Base-by-base conservation (phyloP, 2,797 vertebrate species). In the Hypotaenidia philippensis region DNA sequence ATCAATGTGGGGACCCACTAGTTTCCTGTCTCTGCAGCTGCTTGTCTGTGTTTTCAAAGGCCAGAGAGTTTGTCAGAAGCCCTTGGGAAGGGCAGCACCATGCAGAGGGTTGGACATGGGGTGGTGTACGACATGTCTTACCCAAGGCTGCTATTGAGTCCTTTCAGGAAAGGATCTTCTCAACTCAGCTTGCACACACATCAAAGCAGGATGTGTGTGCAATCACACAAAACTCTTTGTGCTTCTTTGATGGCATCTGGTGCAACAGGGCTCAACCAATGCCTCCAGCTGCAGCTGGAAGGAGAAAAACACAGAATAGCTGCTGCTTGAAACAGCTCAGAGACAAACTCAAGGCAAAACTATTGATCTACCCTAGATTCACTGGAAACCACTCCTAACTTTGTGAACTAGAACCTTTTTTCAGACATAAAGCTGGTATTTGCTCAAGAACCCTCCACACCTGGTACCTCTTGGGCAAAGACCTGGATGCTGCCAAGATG, bases 1-100 rank as follows among this genome's bases (percentile, higher is more conserved):
- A 50, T 2, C 1, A 1, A 6, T 4, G 10, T 11, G 27, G 41
- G 34, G 7, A 65, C 29, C 18, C 15, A 3, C 9, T 3, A 5
- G 4, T 25, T 74, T 41, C 31, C 55, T 60, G 40, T 31, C 55
- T 70, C 72, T 78, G 40, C 38, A 89, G 63, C 49, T 76, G 32
- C 50, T 50, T 61, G 29, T 8, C 23, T 41, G 45, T 52, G 20
- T 66, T 89, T 63, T 44, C 66, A 47, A n/a, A 53, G 36, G 26
- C 44, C n/a, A 57, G 21, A 32, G 36, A 31, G 36, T 61, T 52
- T 69, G 25, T 47, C 72, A 86, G 80, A 27, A 85, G 53, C 34
- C 23, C 8, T n/a, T 86, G 47, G 59, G 70, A 86, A 71, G 64
- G 59, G 55, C 66, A 91, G 77, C 18, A 55, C 38, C 31, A 5